phyloP scores from a whole-genome alignment of 2,888 invertebrate species.

The Suillia variegata region DNA sequence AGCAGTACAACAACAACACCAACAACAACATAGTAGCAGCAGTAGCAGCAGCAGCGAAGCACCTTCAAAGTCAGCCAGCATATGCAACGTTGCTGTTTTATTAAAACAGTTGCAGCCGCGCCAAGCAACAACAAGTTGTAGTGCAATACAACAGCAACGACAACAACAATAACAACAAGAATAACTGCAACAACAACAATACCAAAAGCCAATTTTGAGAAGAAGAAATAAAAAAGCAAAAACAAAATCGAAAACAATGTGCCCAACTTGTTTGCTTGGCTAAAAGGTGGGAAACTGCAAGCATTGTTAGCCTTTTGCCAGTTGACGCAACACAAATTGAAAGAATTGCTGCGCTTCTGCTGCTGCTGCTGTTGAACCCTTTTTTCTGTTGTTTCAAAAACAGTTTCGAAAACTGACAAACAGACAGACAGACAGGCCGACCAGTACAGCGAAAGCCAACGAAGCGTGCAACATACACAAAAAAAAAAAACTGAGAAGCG shows the following conservation, averaged over 20 bases:
- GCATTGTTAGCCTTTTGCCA: conserved; percentile 49
- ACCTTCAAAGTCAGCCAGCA: no score
- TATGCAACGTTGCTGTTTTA: background rate
- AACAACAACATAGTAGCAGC: conserved; percentile 24
- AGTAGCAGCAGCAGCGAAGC: no score
- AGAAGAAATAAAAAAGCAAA: background rate
- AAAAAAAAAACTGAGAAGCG: conserved; percentile 1
- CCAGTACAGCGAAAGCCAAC: conserved; percentile 36
- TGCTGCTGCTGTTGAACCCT: no score
- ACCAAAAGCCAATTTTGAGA: no score
- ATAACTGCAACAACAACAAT: background rate
- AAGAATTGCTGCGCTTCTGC: conserved; percentile 7
- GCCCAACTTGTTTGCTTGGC: background rate
- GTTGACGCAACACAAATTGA: conserved; percentile 10
- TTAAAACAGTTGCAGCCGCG: background rate
- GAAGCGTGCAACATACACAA: conserved; percentile 45
- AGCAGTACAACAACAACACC: conserved; percentile 2
- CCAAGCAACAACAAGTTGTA: background rate
- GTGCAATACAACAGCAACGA: background rate
- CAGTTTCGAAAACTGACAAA: no score
- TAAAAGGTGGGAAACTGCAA: conserved; percentile 51
- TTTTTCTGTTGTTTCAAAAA: conserved; percentile 7
- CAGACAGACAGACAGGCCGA: no score
- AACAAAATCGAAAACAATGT: background rate
- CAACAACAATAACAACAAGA: background rate